These are phyloP conservation scores for Antennarius striatus DNA, from an alignment of 2,113 vertebrate genomes.

Conservation along the genomic window DNA sequence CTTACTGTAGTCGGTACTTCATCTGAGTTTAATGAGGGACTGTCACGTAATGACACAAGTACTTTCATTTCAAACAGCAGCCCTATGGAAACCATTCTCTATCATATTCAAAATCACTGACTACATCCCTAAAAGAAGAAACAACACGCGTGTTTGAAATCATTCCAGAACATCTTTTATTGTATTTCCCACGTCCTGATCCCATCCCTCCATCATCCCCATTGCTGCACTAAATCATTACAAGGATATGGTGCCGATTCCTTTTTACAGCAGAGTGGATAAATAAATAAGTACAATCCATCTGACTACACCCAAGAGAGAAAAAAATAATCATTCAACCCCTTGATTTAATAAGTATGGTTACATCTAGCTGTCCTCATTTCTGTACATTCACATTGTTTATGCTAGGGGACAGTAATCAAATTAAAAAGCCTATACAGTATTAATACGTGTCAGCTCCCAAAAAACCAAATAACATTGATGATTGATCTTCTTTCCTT, in stretches of 20 bases:
- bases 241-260: conserved; percentile 79
- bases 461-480: conserved; percentile 17
- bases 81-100: too few relatives aligned
- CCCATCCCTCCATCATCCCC: conserved; percentile 51
- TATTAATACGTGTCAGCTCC: conserved; percentile 61
- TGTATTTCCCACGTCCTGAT: conserved; percentile 45
- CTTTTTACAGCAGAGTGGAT: conserved; percentile 76
- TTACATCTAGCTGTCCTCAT: conserved; percentile 77
- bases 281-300: conserved; percentile 79
- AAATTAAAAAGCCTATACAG: conserved; percentile 73
- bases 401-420: conserved; percentile 75
- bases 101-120: background rate
- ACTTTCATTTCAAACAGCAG: too few relatives aligned
- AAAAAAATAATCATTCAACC: conserved; percentile 72
- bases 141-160: conserved; percentile 64
- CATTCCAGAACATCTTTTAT: conserved; percentile 78
- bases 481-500: conserved; percentile 41
- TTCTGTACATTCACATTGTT: conserved; percentile 76
- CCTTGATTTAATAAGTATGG: conserved; percentile 77
- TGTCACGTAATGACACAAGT: background rate
- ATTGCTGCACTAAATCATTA: conserved; percentile 71
- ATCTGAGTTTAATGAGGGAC: background rate
- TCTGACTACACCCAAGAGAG: conserved; percentile 75
- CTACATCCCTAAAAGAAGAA: conserved; percentile 3
- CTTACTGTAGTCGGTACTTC: background rate